Evolutionary conservation across 2,797 vertebrate species (phyloP).

Genomic region (Muscicapa comitata): DNA sequence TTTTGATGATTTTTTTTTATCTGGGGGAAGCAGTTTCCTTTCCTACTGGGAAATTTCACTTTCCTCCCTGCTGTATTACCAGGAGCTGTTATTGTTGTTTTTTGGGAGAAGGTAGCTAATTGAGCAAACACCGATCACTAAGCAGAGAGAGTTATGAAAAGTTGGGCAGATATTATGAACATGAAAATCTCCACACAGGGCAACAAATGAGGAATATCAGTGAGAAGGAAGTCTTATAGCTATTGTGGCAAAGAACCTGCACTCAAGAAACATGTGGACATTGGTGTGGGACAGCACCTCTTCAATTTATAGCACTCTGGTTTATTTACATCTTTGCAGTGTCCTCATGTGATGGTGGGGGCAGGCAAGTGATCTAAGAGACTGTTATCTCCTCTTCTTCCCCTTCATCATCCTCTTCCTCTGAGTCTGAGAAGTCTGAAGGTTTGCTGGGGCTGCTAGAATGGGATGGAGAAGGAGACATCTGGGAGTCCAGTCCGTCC

Average conservation of each 20-base stretch:
- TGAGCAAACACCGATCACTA: background rate
- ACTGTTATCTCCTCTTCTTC: constrained; percentile 88
- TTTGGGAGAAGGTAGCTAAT: background rate
- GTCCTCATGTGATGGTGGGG: background rate
- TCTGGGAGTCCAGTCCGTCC: constrained; percentile 73
- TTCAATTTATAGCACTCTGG: constrained; percentile 65
- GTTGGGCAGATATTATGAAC: background rate
- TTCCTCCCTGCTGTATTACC: background rate
- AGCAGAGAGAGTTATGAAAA: background rate
- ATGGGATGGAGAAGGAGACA: constrained; percentile 80
- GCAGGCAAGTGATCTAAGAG: constrained; percentile 77
- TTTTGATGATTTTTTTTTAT: background rate
- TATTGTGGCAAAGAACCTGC: background rate
- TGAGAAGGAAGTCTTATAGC: background rate
- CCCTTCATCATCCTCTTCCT: constrained; percentile 77
- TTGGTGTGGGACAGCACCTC: constrained; percentile 57
- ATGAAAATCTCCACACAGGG: background rate
- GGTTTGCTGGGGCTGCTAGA: constrained; percentile 87
- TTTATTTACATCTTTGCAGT: constrained; percentile 58
- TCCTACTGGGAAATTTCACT: background rate
- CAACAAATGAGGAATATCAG: background rate
- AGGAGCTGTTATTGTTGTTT: background rate
- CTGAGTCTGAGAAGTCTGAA: constrained; percentile 94
- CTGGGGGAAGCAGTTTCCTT: background rate
- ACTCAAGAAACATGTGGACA: background rate